Evolutionary conservation across 2,113 vertebrate genomes (phyloP).

Genomic region (Limanda limanda): DNA sequence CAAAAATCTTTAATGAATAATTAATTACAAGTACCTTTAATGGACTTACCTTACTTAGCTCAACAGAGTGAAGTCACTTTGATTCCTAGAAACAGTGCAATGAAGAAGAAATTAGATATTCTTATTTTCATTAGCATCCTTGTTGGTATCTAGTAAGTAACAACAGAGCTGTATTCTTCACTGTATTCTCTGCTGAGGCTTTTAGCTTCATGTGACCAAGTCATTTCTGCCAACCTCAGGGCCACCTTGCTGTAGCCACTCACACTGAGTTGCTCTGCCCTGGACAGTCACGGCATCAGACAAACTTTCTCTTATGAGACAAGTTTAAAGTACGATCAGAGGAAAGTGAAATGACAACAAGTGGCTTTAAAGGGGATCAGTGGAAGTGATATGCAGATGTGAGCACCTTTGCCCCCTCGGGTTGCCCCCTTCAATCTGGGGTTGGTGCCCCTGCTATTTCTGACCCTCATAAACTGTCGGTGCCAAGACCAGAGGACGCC

Average conservation of each 20-base stretch:
- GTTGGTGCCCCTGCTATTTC: conserved; percentile 79
- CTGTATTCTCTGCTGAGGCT: no score
- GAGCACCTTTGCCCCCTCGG: conserved; percentile 46
- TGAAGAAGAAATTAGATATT: background rate
- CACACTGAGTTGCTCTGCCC: no score
- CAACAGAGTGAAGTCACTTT: background rate
- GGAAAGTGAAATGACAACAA: background rate
- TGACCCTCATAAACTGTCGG: conserved; percentile 76
- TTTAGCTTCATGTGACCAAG: background rate
- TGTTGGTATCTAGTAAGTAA: no score
- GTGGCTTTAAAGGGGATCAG: conserved; percentile 5
- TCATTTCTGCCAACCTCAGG: background rate
- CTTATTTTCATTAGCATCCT: background rate
- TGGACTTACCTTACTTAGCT: background rate
- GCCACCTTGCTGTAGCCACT: background rate
- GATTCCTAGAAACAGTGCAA: background rate
- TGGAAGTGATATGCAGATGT: conserved; percentile 52
- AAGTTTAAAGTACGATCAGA: background rate
- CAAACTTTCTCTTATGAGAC: background rate
- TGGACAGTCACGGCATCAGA: background rate
- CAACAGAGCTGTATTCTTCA: background rate
- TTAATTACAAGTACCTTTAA: background rate
- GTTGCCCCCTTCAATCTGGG: conserved; percentile 47
- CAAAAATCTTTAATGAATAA: conserved; percentile 2
- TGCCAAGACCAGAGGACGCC: conserved; percentile 82